Conservation (phyloP, 2,113 vertebrate genomes). For the Mirza zaza region DNA sequence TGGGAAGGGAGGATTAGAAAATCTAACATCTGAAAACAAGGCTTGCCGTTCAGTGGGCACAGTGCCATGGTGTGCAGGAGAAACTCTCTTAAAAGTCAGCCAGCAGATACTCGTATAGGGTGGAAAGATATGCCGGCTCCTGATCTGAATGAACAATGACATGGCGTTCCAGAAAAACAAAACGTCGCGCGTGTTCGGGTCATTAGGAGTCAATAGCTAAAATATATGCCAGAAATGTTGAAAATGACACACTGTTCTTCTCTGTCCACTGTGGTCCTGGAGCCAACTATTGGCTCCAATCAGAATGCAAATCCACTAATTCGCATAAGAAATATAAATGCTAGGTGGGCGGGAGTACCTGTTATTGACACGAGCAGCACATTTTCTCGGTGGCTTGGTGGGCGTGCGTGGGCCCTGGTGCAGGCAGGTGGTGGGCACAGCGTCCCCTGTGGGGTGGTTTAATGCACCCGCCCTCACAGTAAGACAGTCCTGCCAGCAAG, state of each 20-base stretch:
- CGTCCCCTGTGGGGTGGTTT: rapidly evolving
- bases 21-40: neutral
- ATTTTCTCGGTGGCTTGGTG: neutral
- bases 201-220: neutral
- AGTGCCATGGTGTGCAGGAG: rapidly evolving
- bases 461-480: rapidly evolving
- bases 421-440: rapidly evolving
- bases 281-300: rapidly evolving
- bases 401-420: neutral
- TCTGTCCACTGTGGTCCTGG: rapidly evolving
- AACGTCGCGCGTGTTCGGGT: neutral
- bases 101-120: rapidly evolving
- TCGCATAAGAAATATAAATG: rapidly evolving
- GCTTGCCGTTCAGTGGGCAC: rapidly evolving
- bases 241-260: rapidly evolving
- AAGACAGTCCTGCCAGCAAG: rapidly evolving
- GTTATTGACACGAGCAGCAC: rapidly evolving
- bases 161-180: neutral
- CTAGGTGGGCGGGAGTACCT: rapidly evolving
- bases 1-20: neutral
- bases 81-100: neutral
- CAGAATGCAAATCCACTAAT: rapidly evolving
- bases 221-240: rapidly evolving
- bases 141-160: neutral
- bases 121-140: neutral